These are phyloP conservation scores for Drosophila seclusa DNA, from an alignment of 2,888 invertebrate genomes.

Conservation along the genomic window DNA sequence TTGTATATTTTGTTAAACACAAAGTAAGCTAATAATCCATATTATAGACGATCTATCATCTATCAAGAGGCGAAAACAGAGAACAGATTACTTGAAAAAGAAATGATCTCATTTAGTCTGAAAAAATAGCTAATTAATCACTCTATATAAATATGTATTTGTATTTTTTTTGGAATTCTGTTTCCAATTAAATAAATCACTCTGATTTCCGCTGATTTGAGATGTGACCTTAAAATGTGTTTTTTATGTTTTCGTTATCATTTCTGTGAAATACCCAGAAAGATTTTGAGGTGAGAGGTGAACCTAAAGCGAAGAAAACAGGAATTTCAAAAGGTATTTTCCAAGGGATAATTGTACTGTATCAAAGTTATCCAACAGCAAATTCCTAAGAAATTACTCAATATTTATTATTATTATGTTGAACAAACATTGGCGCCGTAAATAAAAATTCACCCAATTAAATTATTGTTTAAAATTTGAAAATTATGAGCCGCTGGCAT, in stretches of 20 bases:
- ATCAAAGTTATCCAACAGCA: background rate
- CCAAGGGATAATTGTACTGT: conserved; percentile 2
- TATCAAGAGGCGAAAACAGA: background rate
- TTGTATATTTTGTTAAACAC: background rate
- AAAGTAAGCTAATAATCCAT: background rate
- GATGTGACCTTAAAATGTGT: conserved; percentile 27
- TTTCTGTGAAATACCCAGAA: background rate
- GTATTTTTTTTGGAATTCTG: background rate
- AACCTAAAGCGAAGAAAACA: background rate
- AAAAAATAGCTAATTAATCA: conserved; percentile 39
- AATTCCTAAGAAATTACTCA: conserved; percentile 15
- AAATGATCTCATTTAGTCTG: conserved; percentile 49
- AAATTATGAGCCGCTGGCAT: conserved; percentile 26
- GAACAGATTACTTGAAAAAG: conserved; percentile 21
- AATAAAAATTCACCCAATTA: conserved; percentile 21
- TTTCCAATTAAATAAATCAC: background rate
- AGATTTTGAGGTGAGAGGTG: background rate
- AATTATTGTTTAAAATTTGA: conserved; percentile 10
- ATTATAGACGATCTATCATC: conserved; percentile 12
- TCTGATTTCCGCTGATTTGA: conserved; percentile 18
- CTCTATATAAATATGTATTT: conserved; percentile 13
- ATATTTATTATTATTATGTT: conserved; percentile 18
- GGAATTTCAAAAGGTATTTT: conserved; percentile 1
- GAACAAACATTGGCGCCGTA: conserved; percentile 12
- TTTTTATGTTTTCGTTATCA: conserved; percentile 17